A percentile compares a stretch with the other conserved stretches of the same genome.
These are phyloP conservation scores for Heterocephalus glaber DNA, from an alignment of 2,113 vertebrate genomes.

Conservation along the genomic window DNA sequence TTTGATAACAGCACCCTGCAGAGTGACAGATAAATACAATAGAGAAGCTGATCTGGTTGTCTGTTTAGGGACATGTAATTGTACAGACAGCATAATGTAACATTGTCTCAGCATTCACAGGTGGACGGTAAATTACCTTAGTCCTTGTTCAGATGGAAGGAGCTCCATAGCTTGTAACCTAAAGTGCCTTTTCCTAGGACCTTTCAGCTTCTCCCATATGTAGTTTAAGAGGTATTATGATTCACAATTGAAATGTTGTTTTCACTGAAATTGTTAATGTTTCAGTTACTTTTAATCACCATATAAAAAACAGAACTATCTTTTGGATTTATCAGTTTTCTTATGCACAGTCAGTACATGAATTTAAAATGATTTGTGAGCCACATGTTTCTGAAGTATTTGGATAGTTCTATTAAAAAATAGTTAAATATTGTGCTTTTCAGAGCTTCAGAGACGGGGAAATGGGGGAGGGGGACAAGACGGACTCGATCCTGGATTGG, in stretches of 20 bases:
- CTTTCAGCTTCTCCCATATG: constrained; percentile 82
- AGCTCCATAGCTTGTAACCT: constrained; percentile 67
- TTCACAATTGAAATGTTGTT: constrained; percentile 84
- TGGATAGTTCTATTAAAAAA: constrained; percentile 73
- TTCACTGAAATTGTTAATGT: constrained; percentile 83
- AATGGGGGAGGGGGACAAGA: constrained; percentile 15
- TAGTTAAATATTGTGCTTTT: constrained; percentile 80
- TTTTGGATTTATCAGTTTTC: constrained; percentile 87
- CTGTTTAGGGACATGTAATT: constrained; percentile 80
- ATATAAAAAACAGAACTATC: constrained; percentile 84
- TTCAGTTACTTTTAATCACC: constrained; percentile 84
- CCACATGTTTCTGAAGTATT: constrained; percentile 80
- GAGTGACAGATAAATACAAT: constrained; percentile 78
- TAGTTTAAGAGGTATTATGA: constrained; percentile 79
- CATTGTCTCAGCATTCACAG: constrained; percentile 81
- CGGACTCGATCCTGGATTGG: constrained; percentile 66
- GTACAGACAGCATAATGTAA: constrained; percentile 85
- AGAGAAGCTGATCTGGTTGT: constrained; percentile 81
- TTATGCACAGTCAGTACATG: constrained; percentile 88
- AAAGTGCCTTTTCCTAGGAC: constrained; percentile 79
- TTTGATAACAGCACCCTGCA: constrained; percentile 81
- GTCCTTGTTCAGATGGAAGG: constrained; percentile 80
- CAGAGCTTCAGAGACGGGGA: constrained; percentile 72
- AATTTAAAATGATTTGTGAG: constrained; percentile 85
- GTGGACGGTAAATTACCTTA: constrained; percentile 83